Base-by-base conservation (phyloP, 2,888 invertebrate species). In the Mythimna lalbum region DNA sequence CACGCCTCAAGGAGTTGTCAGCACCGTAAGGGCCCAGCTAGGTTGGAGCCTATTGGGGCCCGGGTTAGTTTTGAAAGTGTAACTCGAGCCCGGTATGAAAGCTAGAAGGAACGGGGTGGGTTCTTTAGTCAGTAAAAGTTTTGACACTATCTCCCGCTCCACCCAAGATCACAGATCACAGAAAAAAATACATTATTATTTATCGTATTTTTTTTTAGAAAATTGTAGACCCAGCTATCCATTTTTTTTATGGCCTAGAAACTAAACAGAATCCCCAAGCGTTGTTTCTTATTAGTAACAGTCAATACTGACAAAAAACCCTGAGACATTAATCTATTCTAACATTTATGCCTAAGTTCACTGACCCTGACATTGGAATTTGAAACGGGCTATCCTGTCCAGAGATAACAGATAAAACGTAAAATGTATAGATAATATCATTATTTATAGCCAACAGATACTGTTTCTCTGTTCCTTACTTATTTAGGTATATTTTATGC, bases 401-500 rank as follows among this genome's bases (percentile, higher is more conserved):
- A 14, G 7, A 71, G 82, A 82, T 82, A 84, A 70, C 68, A 27
- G 70, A 50, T 67, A 39, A 76, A 78, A 81, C 69, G 76, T 84
- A 74, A 73, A 82, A 83, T 67, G 69, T 76, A 55, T 47, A 64
- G 62, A 84, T 82, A 72, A 50, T 39, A 84, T 82, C 84, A 72
- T 82, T 69, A 84, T 82, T 82, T 84, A 84, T 82, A 72, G 68
- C 52, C 57, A 56, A 60, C 49, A 74, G 69, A 68, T 81, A 78
- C 82, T 72, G 64, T 69, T 66, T 70, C 64, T n/a, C 14, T 31
- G 33, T 52, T 57, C 4, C 33, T 61, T 60, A 78, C 60, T 63
- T 55, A 70, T 62, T 64, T 70, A 57, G 53, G 39, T 62, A 43
- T 59, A 59, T 78, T 62, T 60, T 27, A 31, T 69, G n/a, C 4